A percentile compares a stretch with the other conserved stretches of the same genome.
phyloP scores from a whole-genome alignment of 1,140 invertebrate species.

The Nasonia vitripennis region DNA sequence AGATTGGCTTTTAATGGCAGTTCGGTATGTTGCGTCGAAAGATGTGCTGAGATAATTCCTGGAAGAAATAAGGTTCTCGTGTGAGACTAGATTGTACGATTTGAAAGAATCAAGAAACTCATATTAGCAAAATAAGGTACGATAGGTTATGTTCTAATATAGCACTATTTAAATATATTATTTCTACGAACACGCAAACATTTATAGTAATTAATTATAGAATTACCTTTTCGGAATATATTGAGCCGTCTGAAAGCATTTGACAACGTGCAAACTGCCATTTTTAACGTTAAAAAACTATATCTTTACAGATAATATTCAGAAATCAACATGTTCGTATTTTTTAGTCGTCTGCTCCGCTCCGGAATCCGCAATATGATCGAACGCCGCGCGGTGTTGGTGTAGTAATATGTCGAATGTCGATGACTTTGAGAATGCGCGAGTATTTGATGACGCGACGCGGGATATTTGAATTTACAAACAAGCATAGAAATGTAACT shows the following conservation, averaged over 20 bases:
- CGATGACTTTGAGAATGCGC: too few relatives aligned
- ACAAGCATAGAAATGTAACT: too few relatives aligned
- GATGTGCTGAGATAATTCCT: constrained; percentile 46
- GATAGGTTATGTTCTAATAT: neutral
- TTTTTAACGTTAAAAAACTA: constrained; percentile 13
- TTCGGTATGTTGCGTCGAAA: constrained; percentile 44
- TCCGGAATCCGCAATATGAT: neutral
- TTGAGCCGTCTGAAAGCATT: constrained; percentile 20
- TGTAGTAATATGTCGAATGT: too few relatives aligned
- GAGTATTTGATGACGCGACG: too few relatives aligned
- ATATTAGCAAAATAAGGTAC: neutral
- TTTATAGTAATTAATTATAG: neutral
- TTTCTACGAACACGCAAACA: too few relatives aligned
- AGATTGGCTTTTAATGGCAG: neutral
- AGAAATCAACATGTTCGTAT: neutral
- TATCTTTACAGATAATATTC: neutral
- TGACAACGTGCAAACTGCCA: constrained; percentile 19
- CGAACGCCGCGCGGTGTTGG: too few relatives aligned
- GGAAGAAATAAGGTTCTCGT: constrained; percentile 38
- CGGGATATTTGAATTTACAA: too few relatives aligned
- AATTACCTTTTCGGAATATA: constrained; percentile 27
- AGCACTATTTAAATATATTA: neutral
- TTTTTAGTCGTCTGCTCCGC: neutral
- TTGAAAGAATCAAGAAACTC: neutral
- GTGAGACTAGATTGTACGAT: neutral